A percentile compares a stretch with the other conserved stretches of the same genome.
Conservation (phyloP, 2,113 vertebrate genomes). For the Leucopsar rothschildi region DNA sequence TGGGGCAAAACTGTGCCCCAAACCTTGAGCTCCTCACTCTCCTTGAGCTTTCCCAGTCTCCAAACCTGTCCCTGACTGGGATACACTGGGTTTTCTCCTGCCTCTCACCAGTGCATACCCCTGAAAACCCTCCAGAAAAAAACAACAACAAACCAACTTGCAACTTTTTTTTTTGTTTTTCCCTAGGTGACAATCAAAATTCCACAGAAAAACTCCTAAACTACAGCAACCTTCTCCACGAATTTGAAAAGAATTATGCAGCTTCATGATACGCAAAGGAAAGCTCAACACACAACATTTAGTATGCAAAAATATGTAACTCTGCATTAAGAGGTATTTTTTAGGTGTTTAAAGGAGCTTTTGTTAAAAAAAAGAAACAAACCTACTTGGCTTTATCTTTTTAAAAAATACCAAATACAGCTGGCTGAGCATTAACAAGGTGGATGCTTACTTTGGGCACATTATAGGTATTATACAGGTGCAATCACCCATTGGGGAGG, state of each 20-base stretch:
- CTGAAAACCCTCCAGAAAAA: background rate
- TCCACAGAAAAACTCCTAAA: conserved; percentile 89
- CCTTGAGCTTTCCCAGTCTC: background rate
- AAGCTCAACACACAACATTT: background rate
- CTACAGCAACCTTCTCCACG: background rate
- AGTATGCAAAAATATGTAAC: background rate
- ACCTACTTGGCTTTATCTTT: background rate
- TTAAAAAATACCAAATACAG: background rate
- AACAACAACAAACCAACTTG: background rate
- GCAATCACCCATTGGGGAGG: background rate
- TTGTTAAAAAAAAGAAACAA: background rate
- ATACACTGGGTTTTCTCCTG: background rate
- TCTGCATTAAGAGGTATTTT: background rate
- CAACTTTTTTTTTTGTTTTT: background rate
- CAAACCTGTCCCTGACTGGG: background rate
- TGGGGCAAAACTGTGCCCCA: background rate
- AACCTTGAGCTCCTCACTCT: background rate
- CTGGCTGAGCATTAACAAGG: background rate
- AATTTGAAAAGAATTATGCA: background rate
- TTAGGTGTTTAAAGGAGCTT: background rate
- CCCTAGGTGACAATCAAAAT: conserved; percentile 85
- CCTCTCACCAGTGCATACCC: background rate
- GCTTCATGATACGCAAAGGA: background rate
- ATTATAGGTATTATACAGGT: background rate
- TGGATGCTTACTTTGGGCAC: background rate